Conservation (phyloP, 2,888 invertebrate genomes). For the Tetragnatha montana region DNA sequence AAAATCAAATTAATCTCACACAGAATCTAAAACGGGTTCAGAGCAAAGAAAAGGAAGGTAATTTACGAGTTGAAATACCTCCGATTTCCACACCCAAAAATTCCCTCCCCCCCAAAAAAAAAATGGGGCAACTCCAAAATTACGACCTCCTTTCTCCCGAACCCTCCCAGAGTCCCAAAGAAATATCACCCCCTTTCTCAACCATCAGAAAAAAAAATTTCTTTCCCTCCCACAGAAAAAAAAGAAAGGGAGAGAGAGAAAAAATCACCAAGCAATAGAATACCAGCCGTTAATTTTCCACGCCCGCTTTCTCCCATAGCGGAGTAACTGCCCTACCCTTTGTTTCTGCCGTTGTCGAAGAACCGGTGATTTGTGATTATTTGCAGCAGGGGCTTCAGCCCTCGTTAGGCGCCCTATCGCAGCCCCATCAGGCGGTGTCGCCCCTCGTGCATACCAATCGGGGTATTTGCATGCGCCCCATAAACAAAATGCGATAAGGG, state of each 20-base stretch:
- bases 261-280: background rate
- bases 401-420: background rate
- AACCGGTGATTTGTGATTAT: background rate
- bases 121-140: background rate
- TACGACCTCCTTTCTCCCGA: background rate
- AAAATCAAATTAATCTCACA: no score
- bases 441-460: background rate
- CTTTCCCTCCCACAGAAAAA: background rate
- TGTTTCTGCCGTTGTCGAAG: background rate
- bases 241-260: background rate
- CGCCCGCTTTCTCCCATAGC: background rate
- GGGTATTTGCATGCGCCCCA: background rate
- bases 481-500: background rate
- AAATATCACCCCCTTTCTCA: background rate
- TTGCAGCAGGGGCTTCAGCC: background rate
- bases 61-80: background rate
- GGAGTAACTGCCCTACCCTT: background rate
- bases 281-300: background rate
- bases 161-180: background rate
- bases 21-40: no score
- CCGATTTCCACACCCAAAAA: background rate
- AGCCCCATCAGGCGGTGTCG: background rate
- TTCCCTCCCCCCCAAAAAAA: background rate
- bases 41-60: no score
- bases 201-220: background rate